Evolutionary conservation across 2,797 vertebrate species (phyloP).

Genomic region (Hydrocynus forskahlii): DNA sequence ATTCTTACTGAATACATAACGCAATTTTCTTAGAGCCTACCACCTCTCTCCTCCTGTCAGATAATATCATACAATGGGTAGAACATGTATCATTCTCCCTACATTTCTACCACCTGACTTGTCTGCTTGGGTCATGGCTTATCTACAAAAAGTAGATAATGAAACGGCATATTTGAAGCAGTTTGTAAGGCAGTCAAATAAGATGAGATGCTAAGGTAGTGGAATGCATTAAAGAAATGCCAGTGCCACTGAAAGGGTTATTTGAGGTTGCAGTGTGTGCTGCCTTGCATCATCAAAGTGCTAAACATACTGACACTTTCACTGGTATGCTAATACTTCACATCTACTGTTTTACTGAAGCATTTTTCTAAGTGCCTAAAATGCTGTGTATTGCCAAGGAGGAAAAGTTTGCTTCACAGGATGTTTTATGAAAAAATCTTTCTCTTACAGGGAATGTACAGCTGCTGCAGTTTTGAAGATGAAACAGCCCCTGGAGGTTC

Average conservation of each 20-base stretch:
- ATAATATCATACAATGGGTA: constrained; percentile 10
- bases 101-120: constrained; percentile 17
- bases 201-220: constrained; percentile 25
- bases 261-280: constrained; percentile 35
- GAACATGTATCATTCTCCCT: constrained; percentile 32
- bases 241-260: constrained; percentile 35
- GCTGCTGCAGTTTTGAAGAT: constrained; percentile 91
- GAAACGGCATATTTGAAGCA: constrained; percentile 5
- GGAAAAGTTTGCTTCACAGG: constrained; percentile 17
- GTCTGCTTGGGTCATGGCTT: constrained; percentile 11
- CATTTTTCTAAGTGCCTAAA: constrained; percentile 36
- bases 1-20: constrained; percentile 12
- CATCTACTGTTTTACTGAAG: constrained; percentile 25
- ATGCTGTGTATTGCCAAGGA: constrained; percentile 30
- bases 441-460: constrained; percentile 89
- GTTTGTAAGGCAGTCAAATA: constrained; percentile 18
- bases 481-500: constrained; percentile 72
- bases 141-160: constrained; percentile 19
- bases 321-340: constrained; percentile 47
- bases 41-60: constrained; percentile 18
- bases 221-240: constrained; percentile 13
- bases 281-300: constrained; percentile 43
- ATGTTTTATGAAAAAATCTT: constrained; percentile 36
- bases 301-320: constrained; percentile 18
- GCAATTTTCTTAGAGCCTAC: constrained; percentile 36